Base-by-base conservation (phyloP, 2,888 invertebrate species). In the Meteorus colon region DNA sequence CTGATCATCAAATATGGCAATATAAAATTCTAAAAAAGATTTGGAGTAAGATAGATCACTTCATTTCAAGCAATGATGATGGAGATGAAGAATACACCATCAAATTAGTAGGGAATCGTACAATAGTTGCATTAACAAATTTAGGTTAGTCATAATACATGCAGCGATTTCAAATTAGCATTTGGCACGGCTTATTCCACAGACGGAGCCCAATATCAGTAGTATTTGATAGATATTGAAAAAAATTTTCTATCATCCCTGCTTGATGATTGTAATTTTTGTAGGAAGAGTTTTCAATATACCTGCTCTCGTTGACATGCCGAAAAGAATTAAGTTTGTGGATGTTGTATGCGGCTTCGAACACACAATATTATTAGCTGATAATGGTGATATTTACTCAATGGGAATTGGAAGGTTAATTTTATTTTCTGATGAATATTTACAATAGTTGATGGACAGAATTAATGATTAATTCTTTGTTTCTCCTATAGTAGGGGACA, bases 371-470 rank as follows among this genome's bases (percentile, higher is more conserved):
- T 83, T 96, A 69, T 90, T 97, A 8, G 94, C 94, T 69, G 90
- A 91, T 69, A 90, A 90, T 83, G 96, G 97, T 0, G 91, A 92
- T 83, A 92, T 97, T n/a, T 96, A 94, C 84, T 93, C 94, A 4
- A 96, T 94, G 93, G 97, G 97, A 60, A 92, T 93, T 87, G 96
- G 97, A 84, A 94, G 96, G 97, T 97, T 10, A 6, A 29, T 69
- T 55, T 70, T n/a, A 31, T 63, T 70, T 27, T 12, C 16, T 29
- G 24, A 72, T 34, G 70, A 60, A 41, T 12, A 41, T 41, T 8
- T 41, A 8, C 41, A 41, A 12, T 12, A 12, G 2, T 41, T 41
- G 34, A 41, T 41, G 2, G 2, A 41, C 12, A 10, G 12, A 41
- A 12, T 41, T 12, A 10, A 41, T 8, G 41, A 2, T 12, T 12